phyloP scores from a whole-genome alignment of 2,113 vertebrate genomes.

The Nyctereutes procyonoides region DNA sequence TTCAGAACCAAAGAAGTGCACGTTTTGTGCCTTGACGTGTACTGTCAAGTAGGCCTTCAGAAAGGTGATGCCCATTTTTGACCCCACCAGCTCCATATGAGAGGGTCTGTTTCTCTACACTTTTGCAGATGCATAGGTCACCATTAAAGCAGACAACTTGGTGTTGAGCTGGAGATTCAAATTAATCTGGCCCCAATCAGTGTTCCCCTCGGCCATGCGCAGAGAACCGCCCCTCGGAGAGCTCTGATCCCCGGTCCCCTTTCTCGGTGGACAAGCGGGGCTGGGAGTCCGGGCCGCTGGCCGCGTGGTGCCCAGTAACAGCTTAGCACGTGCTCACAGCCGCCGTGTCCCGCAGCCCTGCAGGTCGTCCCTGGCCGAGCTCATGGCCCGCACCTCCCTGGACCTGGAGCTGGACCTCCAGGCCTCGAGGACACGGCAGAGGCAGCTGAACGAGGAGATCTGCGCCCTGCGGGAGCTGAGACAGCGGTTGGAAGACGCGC shows the following conservation, averaged over 20 bases:
- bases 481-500: constrained; percentile 95
- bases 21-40: not conserved
- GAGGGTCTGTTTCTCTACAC: not conserved
- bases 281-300: not conserved
- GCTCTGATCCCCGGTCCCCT: no score
- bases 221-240: not conserved
- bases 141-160: not conserved
- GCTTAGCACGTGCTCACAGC: not conserved
- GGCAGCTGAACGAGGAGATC: constrained; percentile 97
- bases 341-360: constrained; percentile 88
- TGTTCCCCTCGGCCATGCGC: not conserved
- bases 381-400: constrained; percentile 96
- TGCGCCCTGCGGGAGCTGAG: constrained; percentile 93
- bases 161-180: not conserved
- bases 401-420: constrained; percentile 99
- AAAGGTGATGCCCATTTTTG: not conserved
- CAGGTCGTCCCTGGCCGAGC: constrained; percentile 94
- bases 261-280: no score
- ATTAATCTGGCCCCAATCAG: not conserved
- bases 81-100: not conserved
- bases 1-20: not conserved
- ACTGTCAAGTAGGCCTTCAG: not conserved
- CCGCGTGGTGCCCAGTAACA: accelerated
- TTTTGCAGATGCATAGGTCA: not conserved
- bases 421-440: constrained; percentile 96